A percentile compares a stretch with the other conserved stretches of the same genome.
Conservation (phyloP, 2,797 vertebrate species). For the Psittacula derbiana region DNA sequence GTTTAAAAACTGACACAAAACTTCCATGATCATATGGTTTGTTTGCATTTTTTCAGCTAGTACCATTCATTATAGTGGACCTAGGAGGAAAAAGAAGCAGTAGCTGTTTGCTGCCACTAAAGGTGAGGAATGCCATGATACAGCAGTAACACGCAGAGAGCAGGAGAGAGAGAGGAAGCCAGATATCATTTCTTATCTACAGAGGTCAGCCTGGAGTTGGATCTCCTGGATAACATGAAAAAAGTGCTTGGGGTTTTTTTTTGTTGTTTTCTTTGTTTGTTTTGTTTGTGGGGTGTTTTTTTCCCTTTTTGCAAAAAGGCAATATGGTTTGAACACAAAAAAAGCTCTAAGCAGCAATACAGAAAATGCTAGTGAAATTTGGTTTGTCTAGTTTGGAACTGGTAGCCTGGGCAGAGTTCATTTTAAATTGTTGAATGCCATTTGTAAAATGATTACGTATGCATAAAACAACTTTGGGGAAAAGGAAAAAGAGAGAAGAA, state of each 20-base stretch:
- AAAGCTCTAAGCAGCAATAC: not conserved
- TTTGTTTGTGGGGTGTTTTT: not conserved
- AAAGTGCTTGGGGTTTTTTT: rapidly evolving
- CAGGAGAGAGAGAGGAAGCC: not conserved
- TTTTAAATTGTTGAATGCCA: not conserved
- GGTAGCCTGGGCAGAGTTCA: not conserved
- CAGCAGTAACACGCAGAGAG: not conserved
- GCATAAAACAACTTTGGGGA: not conserved
- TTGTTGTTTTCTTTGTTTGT: not conserved
- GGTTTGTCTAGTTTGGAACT: not conserved
- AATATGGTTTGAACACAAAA: not conserved
- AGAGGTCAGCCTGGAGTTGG: not conserved
- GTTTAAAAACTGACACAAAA: not conserved
- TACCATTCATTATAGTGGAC: not conserved
- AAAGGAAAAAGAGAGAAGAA: constrained; percentile 30
- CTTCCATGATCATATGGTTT: not conserved
- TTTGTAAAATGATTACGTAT: constrained; percentile 17
- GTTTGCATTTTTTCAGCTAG: not conserved
- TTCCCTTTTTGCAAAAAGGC: not conserved
- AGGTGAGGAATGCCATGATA: not conserved
- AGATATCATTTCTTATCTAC: not conserved
- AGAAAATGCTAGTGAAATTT: not conserved
- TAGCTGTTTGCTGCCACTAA: not conserved
- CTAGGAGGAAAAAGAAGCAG: not conserved
- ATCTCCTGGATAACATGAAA: not conserved